phyloP scores from a whole-genome alignment of 2,113 vertebrate species.

The Syngnathus floridae region DNA sequence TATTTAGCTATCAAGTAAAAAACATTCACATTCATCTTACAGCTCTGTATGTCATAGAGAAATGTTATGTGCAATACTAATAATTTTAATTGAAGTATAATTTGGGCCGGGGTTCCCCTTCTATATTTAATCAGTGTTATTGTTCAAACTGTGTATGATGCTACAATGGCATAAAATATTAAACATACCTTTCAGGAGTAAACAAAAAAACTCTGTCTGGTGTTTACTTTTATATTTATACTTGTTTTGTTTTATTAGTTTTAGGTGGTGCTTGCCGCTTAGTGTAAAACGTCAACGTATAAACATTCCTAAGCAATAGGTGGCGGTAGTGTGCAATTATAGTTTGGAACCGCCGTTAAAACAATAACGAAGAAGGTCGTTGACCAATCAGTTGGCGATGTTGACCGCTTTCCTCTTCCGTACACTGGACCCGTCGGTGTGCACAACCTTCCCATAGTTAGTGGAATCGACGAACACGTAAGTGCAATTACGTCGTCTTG shows the following conservation, averaged over 20 bases:
- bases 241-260: background rate
- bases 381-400: conserved; percentile 22
- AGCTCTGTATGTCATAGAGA: too few relatives aligned
- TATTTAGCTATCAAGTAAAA: too few relatives aligned
- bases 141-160: too few relatives aligned
- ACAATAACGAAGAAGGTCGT: background rate
- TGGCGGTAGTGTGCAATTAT: background rate
- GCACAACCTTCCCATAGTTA: background rate
- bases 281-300: background rate
- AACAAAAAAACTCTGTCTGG: background rate
- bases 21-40: too few relatives aligned
- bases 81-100: too few relatives aligned
- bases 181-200: too few relatives aligned
- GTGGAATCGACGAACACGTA: background rate
- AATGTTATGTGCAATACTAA: too few relatives aligned
- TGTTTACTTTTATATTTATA: background rate
- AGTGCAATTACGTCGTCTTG: background rate
- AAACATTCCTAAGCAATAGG: background rate
- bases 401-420: conserved; percentile 6
- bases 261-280: too few relatives aligned
- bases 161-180: too few relatives aligned
- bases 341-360: background rate
- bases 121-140: too few relatives aligned
- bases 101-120: too few relatives aligned
- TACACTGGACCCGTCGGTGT: background rate